Conservation (phyloP, 2,888 invertebrate species). For the Hypercompe scribonia region DNA sequence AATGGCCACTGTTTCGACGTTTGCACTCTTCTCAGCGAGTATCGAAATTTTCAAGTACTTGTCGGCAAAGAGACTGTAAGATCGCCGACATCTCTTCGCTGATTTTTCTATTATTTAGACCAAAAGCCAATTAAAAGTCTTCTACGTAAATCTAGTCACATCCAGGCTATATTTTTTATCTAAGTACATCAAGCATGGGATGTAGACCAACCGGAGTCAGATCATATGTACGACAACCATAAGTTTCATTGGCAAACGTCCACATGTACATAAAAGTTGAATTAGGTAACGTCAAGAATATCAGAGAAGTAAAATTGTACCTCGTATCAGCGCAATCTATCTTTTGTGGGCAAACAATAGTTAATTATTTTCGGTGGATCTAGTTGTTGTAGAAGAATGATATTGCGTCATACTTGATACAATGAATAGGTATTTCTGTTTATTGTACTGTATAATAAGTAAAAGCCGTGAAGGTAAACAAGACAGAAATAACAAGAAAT, state of each 20-base stretch:
- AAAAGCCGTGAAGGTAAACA: background rate
- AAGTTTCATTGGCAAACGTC: conserved; percentile 37
- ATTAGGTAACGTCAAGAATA: conserved; percentile 35
- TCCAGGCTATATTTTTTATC: background rate
- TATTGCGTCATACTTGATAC: background rate
- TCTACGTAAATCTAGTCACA: background rate
- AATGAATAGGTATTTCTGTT: conserved; percentile 3
- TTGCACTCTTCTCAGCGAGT: too few relatives aligned
- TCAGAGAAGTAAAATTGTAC: conserved; percentile 31
- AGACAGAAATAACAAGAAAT: background rate
- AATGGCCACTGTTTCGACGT: too few relatives aligned
- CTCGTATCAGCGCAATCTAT: conserved; percentile 39
- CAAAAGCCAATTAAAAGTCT: background rate
- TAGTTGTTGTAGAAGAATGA: conserved; percentile 8
- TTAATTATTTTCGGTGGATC: conserved; percentile 6
- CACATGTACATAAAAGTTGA: conserved; percentile 36
- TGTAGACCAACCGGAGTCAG: background rate
- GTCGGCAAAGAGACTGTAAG: too few relatives aligned
- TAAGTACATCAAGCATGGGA: background rate
- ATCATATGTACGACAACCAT: background rate
- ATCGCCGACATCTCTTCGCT: too few relatives aligned
- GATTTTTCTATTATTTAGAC: too few relatives aligned
- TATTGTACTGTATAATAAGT: background rate
- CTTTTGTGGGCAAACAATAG: conserved; percentile 32
- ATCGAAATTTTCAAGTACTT: too few relatives aligned